Evolutionary conservation across 2,888 invertebrate species (phyloP), one percentile per base, ranked within the genome.

Genomic region (Agrotis ipsilon): DNA sequence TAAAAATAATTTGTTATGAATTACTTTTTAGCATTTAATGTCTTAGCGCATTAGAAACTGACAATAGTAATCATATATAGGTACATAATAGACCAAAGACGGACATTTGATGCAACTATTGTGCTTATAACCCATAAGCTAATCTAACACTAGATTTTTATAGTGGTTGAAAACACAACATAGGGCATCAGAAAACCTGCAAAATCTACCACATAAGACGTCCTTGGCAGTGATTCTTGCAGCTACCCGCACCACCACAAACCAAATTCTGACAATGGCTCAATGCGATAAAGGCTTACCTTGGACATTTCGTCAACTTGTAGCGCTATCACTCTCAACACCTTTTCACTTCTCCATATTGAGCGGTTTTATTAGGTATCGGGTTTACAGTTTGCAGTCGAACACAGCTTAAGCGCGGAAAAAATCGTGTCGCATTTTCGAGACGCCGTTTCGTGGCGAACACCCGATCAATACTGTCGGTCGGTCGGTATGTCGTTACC

Each of bases 381-480:
- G 65, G 78, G 60, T 79, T 60, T 64, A 72, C 59, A 73, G 63
- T 82, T 86, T 81, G 84, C 81, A 83, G 86, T 83, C 80, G 82
- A 87, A 88, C 88, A 93, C 88, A 87, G 85, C 78, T 86, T 86
- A 88, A 86, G 81, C 90, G 88, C 91, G 90, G 89, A 89, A 87
- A 88, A 86, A 86, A 85, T 90, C 88, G 89, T 89, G 87, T 90
- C 88, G 88, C 93, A 93, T 94, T 90, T 91, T 91, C 86, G 85
- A 91, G 86, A 89, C 94, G 89, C 92, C 91, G 88, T 92, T 89
- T 87, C 93, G 89, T 91, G 92, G 90, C 92, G 90, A 87, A 90
- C 89, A 92, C 93, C 90, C 95, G 95, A 95, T 95, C 95, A 95
- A 95, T 95, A 95, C 95, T 95, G 90, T 80, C 83, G 87, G 83